Evolutionary conservation across 2,797 vertebrate genomes (phyloP).

Genomic region (Acrossocheilus fasciatus): DNA sequence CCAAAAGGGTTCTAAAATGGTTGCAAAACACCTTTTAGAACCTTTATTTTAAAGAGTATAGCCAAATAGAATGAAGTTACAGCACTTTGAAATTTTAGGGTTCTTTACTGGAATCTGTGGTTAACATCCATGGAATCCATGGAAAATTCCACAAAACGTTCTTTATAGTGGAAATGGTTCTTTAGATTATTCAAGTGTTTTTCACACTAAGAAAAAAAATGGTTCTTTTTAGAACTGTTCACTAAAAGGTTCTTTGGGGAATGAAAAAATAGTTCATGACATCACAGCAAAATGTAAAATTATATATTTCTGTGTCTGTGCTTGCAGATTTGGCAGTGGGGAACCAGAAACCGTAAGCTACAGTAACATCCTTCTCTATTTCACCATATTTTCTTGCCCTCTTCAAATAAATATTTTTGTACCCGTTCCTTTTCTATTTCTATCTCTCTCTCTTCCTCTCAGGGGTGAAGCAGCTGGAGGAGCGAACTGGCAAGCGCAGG

Average conservation of each 20-base stretch:
- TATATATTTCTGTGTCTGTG: constrained; percentile 6
- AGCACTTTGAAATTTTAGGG: not conserved
- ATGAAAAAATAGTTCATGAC: not conserved
- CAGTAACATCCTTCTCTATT: not conserved
- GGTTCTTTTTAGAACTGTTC: not conserved
- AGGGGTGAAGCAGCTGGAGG: constrained; percentile 90
- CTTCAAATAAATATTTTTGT: not conserved
- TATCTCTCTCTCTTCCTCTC: constrained; percentile 41
- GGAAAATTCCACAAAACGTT: too few relatives aligned
- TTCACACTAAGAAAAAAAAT: too few relatives aligned
- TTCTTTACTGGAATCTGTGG: too few relatives aligned
- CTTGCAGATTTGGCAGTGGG: constrained; percentile 87
- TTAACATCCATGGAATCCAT: too few relatives aligned
- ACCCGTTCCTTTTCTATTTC: not conserved
- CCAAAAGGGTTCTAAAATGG: too few relatives aligned
- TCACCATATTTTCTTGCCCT: not conserved
- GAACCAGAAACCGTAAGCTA: constrained; percentile 86
- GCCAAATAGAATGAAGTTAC: not conserved
- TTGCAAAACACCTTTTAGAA: too few relatives aligned
- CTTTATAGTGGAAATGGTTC: too few relatives aligned
- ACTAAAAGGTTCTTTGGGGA: not conserved
- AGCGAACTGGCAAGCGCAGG: constrained; percentile 92
- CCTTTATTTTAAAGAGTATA: too few relatives aligned
- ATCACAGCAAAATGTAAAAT: not conserved
- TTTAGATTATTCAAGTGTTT: too few relatives aligned